Evolutionary conservation across 2,888 invertebrate species (phyloP), one percentile per base, ranked within the genome.

Genomic region (Cheilosia variabilis): DNA sequence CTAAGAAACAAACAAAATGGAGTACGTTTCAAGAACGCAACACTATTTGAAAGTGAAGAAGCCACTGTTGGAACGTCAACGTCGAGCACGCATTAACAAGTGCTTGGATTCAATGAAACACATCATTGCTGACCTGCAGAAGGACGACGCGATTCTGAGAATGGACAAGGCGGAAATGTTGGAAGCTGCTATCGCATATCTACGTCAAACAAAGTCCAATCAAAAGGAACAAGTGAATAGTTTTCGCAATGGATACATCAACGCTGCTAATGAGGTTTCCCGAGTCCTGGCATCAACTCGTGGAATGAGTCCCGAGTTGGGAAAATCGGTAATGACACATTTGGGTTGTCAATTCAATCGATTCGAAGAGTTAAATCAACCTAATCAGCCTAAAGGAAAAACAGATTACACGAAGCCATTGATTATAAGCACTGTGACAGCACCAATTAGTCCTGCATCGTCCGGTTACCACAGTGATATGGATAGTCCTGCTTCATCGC

Each of bases 21-120:
- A 88, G 80, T 88, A 89, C 88, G 96, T 96, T 90, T 90, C 88
- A 87, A 95, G 97, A 92, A 97, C 97, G 90, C 97, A 97, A 93
- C 97, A 97, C 93, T 97, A 97, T 93, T 95, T 97, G 93, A 97
- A 97, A 95, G 96, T 97, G 91, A 97, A 97, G 96, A 97, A 97
- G 93, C 97, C 97, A 90, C 95, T 97, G 95, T 93, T 97, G 88
- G 97, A 97, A 93, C 94, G 97, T 90, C 96, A 97, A 92, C 94
- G 97, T 87, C 94, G 97, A 89, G 97, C 97, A 88, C 94, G 97
- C 91, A 97, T 97, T 93, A 97, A 97, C 93, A 95, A 96, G 89
- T 97, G 97, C 93, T 93, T 97, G 90, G 97, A 97, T 93, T 96
- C 97, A 90, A 94, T 97, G 82, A 97, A 97, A 92, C 96, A 97